Conservation (phyloP, 2,113 vertebrate species). For the Cryptoleucopteryx plumbea region DNA sequence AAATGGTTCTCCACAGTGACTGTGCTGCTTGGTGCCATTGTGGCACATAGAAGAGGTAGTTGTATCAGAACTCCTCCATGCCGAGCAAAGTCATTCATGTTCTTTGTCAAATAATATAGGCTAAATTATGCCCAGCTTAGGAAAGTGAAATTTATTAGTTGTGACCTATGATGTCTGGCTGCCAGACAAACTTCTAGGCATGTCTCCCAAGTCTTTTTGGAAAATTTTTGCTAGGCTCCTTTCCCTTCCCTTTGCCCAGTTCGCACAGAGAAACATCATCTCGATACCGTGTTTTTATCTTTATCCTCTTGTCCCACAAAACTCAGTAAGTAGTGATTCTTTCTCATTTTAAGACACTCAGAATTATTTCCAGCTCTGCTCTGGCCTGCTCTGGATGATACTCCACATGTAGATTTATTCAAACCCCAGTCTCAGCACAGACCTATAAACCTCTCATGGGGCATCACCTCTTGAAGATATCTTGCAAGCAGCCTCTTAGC, state of each 20-base stretch:
- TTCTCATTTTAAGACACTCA: not conserved
- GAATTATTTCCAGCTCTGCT: slow-evolving; percentile 57
- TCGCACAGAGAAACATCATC: not conserved
- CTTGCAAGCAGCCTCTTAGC: not conserved
- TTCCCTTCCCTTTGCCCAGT: not conserved
- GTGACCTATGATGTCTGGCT: slow-evolving; percentile 16
- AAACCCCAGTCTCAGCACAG: not conserved
- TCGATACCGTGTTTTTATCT: not conserved
- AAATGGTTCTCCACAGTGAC: not conserved
- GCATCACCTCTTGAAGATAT: slow-evolving; percentile 27
- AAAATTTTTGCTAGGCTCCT: not conserved
- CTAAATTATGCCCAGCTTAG: not conserved
- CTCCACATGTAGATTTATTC: slow-evolving; percentile 9
- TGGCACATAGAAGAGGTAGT: not conserved
- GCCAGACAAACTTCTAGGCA: not conserved
- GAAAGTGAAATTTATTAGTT: slow-evolving; percentile 44
- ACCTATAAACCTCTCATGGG: not conserved
- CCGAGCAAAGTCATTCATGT: not conserved
- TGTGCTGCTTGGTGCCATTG: not conserved
- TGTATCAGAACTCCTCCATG: not conserved
- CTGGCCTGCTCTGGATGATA: not conserved
- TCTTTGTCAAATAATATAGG: not conserved
- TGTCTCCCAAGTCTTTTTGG: not conserved
- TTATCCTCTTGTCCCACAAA: not conserved
- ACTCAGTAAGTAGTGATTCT: not conserved